Base-by-base conservation (phyloP, 2,797 vertebrate genomes). In the Oryzias sinensis region DNA sequence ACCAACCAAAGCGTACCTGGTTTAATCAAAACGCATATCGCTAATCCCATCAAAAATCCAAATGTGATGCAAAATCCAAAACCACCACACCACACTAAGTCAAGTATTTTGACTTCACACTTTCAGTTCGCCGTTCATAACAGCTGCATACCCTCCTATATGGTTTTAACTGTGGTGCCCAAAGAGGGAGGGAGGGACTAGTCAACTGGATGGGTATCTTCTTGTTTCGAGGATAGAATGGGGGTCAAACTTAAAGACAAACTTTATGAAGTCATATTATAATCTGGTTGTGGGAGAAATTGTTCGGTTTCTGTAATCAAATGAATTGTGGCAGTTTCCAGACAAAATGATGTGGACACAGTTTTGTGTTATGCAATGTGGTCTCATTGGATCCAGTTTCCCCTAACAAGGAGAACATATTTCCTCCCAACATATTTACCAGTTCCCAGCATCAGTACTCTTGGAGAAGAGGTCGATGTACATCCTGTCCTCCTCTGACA, bases 51-150 rank as follows among this genome's bases (percentile, higher is more conserved):
- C 4, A 14, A 46, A 46, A 22, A 22, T 14, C 17, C 17, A 45
- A 7, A 33, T 33, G 33, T 11, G 33, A 11, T 37, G 33, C 33
- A 37, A 37, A 33, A 33, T 33, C 29, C 53, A 59, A 11, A 55
- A 48, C 11, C 29, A 63, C n/a, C 4, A 4, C 25, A 40, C 3
- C 37, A 2, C 13, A 37, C 9, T 13, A 42, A 59, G 1, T 47
- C 37, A 50, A 43, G 13, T 6, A 42, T 45, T 80, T 71, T 52
- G 50, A 65, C 57, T 76, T 85, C 74, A 62, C n/a, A 0, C 6
- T 70, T 76, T 77, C 33, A 68, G 25, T 72, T 76, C 57, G 50
- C 22, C 20, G 0, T 59, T 59, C 0, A 29, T 59, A 59, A 16
- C 0, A 6, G 27, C 27, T 49, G 7, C 6, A 70, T 63, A 57